Base-by-base conservation (phyloP, 1,140 invertebrate genomes). In the Nasonia vitripennis region DNA sequence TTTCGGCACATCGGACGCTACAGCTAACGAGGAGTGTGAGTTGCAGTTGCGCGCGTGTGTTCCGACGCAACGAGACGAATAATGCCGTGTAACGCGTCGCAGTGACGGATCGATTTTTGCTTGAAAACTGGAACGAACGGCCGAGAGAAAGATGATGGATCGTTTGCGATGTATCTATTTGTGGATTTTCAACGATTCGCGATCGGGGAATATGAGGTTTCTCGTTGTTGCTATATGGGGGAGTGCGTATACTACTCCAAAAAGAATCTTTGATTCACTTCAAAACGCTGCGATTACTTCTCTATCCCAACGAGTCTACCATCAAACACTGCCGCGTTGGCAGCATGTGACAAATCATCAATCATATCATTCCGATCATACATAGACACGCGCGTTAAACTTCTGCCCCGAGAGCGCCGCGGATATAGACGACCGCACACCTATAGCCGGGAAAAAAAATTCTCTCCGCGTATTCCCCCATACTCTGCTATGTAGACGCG, bases 91-190 rank as follows among this genome's bases (percentile, higher is more conserved):
- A 55, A 55, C 27, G 75, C n/a, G 45, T 34, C 68, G 71, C n/a
- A 87, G 92, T 93, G 92, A 93, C 92, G 90, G 92, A 93, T 93
- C 91, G 91, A 92, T 87, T 90, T 89, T 90, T 88, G 86, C 87
- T 88, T 88, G 87, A 78, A 86, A 82, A 81, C 71, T 86, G 84
- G 84, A 86, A 86, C 84, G 79, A 86, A 78, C 74, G 73, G 23
- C 7, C 48, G 88, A 89, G 90, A 91, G 89, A 90, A 88, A 89
- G 89, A 92, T 92, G 92, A 93, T 93, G 90, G 91, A 93, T 93
- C 89, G 90, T 75, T 90, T 75, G 89, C 55, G 87, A 88, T 84
- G 83, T 87, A 84, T 80, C 68, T 70, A 27, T n/a, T n/a, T 48
- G 31, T 27, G 7, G 20, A 45, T 41, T 6, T 17, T 27, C 7